phyloP scores from a whole-genome alignment of 1,140 invertebrate species.

The Chrysopa pallens region DNA sequence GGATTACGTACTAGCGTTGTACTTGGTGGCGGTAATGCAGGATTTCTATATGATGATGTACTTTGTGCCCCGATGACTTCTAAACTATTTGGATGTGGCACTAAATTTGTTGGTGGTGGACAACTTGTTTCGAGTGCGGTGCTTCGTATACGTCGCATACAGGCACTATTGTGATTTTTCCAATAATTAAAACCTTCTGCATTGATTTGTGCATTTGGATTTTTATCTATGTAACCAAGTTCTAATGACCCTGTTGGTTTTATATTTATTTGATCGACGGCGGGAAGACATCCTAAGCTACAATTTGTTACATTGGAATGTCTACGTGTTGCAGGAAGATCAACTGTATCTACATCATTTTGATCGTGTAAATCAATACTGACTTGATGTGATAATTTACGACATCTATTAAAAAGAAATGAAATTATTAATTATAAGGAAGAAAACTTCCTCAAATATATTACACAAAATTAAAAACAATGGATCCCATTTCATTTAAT shows the following conservation, averaged over 20 bases:
- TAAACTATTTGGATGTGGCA: conserved; percentile 44
- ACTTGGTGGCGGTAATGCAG: conserved; percentile 39
- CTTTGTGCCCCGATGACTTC: conserved; percentile 43
- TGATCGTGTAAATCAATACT: conserved; percentile 30
- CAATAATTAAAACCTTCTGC: conserved; percentile 18
- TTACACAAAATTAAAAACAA: too few relatives aligned
- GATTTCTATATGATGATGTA: conserved; percentile 36
- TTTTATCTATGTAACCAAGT: conserved; percentile 20
- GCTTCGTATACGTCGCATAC: conserved; percentile 41
- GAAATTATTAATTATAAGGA: too few relatives aligned
- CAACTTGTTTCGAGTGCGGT: conserved; percentile 45
- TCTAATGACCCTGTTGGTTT: conserved; percentile 21
- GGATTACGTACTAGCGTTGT: conserved; percentile 42
- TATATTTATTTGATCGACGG: conserved; percentile 13
- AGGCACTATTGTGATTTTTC: conserved; percentile 6
- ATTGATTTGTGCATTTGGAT: conserved; percentile 16
- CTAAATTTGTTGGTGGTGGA: conserved; percentile 38
- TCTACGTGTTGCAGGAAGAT: conserved; percentile 28
- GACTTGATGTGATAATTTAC: conserved; percentile 16
- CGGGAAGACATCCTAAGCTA: conserved; percentile 26
- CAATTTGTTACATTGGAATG: conserved; percentile 43
- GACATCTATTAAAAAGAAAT: conserved; percentile 2
- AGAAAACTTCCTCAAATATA: too few relatives aligned
- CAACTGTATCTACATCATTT: conserved; percentile 5
- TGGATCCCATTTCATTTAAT: too few relatives aligned